These are phyloP conservation scores for Cataglyphis rosenhaueri DNA, from an alignment of 2,888 invertebrate species.

Conservation along the genomic window DNA sequence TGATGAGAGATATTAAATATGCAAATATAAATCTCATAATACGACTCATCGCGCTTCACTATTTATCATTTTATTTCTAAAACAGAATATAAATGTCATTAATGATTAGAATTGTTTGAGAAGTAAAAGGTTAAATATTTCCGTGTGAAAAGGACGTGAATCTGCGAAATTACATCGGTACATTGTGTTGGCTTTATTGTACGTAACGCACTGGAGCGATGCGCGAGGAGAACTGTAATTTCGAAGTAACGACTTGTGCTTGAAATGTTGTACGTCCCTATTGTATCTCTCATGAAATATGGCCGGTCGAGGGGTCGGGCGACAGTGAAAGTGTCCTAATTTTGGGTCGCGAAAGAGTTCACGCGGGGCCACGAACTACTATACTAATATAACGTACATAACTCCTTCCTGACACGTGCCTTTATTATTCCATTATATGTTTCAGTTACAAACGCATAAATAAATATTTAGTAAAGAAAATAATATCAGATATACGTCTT, in stretches of 20 bases:
- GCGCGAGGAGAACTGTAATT: conserved; percentile 62
- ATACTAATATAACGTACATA: conserved; percentile 2
- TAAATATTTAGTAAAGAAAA: neutral
- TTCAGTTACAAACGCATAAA: conserved; percentile 9
- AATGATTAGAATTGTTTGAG: neutral
- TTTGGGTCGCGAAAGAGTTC: conserved; percentile 68
- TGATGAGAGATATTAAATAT: neutral
- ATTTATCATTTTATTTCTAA: neutral
- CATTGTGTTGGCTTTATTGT: conserved; percentile 36
- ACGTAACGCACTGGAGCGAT: conserved; percentile 55
- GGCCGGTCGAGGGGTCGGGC: conserved; percentile 59
- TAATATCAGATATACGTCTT: neutral
- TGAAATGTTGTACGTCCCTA: conserved; percentile 58
- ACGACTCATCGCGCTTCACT: neutral
- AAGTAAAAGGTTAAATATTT: conserved; percentile 33
- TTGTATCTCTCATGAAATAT: conserved; percentile 66
- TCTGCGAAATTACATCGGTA: conserved; percentile 30
- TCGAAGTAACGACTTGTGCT: conserved; percentile 60
- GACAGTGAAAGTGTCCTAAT: conserved; percentile 76
- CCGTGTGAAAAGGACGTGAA: conserved; percentile 7
- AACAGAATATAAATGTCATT: neutral
- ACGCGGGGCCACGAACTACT: conserved; percentile 50
- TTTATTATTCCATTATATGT: conserved; percentile 3
- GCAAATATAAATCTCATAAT: neutral
- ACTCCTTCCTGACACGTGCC: neutral